phyloP scores from a whole-genome alignment of 2,888 invertebrate genomes.

The Leucoma salicis region DNA sequence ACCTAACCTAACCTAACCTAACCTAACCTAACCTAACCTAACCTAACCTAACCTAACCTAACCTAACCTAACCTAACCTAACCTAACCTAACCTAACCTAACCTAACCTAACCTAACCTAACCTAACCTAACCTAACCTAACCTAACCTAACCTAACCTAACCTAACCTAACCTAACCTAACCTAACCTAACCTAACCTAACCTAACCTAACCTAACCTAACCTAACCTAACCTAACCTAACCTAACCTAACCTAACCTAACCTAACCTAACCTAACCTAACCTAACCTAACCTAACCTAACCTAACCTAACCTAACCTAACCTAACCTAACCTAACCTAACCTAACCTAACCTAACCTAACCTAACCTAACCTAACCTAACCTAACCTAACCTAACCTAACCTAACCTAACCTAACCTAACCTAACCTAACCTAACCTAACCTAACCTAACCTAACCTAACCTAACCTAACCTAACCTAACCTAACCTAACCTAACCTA shows the following conservation, averaged over 20 bases:
- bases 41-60: conserved; percentile 17
- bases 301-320: too few relatives aligned
- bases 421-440: too few relatives aligned
- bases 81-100: conserved; percentile 10
- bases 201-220: conserved; percentile 15
- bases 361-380: too few relatives aligned
- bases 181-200: conserved; percentile 12
- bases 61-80: conserved; percentile 11
- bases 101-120: conserved; percentile 20
- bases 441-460: too few relatives aligned
- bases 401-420: too few relatives aligned
- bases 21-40: conserved; percentile 13
- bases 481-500: too few relatives aligned
- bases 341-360: too few relatives aligned
- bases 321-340: too few relatives aligned
- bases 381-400: too few relatives aligned
- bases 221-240: conserved; percentile 13
- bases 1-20: conserved; percentile 23
- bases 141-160: conserved; percentile 11
- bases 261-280: too few relatives aligned
- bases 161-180: conserved; percentile 16
- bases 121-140: conserved; percentile 22
- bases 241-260: conserved; percentile 18
- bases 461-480: too few relatives aligned
- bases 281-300: too few relatives aligned